A percentile compares a stretch with the other conserved stretches of the same genome.
phyloP scores from a whole-genome alignment of 2,888 invertebrate species.

The Heliconius cydno region DNA sequence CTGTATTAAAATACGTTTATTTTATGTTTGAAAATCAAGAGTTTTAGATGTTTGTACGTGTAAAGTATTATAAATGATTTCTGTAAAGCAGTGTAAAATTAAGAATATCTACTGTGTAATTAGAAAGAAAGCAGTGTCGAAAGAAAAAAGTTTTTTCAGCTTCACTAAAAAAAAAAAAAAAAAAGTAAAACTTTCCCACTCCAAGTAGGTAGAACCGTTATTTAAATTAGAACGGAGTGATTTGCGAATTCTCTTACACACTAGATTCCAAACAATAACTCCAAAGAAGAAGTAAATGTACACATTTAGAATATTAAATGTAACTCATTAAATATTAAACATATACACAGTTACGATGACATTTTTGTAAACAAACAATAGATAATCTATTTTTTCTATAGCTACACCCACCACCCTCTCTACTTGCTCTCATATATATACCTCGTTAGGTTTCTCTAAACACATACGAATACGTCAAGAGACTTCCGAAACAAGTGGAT shows the following conservation, averaged over 20 bases:
- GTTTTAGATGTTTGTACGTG: too few species aligned
- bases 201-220: too few species aligned
- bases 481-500: slow-evolving; percentile 56
- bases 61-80: too few species aligned
- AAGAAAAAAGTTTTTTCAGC: too few species aligned
- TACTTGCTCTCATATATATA: slow-evolving; percentile 62
- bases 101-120: too few species aligned
- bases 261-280: not conserved
- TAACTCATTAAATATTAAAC: not conserved
- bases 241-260: not conserved
- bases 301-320: not conserved
- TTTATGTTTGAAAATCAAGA: too few species aligned
- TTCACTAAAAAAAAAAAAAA: too few species aligned
- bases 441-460: slow-evolving; percentile 61
- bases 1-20: too few species aligned
- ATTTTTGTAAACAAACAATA: slow-evolving; percentile 42
- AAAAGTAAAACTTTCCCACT: too few species aligned
- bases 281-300: not conserved
- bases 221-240: not conserved
- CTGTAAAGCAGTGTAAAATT: too few species aligned
- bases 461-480: slow-evolving; percentile 60
- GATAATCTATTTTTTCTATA: slow-evolving; percentile 36
- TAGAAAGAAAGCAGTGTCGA: too few species aligned
- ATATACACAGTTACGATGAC: slow-evolving; percentile 17
- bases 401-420: slow-evolving; percentile 55